Evolutionary conservation across 1,140 invertebrate species (phyloP), one percentile per base, ranked within the genome.

Genomic region (Trichonephila clavipes): DNA sequence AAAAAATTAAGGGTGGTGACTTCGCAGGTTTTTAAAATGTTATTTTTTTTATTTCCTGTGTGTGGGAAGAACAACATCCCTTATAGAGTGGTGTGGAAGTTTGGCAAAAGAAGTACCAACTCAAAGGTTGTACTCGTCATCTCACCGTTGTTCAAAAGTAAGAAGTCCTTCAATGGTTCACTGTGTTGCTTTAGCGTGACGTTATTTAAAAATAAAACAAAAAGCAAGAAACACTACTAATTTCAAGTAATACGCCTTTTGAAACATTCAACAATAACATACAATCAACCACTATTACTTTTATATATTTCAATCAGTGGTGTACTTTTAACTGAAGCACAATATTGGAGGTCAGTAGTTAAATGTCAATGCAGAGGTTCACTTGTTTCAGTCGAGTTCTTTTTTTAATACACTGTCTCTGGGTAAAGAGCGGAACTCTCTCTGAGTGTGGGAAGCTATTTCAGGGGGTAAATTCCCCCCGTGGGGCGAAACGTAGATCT

Each of bases 321-420:
- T 18, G 34, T 40, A 77, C 28, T 34, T 34, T 21, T 34, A 88
- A 88, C 59, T 69, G 40, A 51, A 88, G 34, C 64, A 72, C 64
- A 40, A 28, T 3, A 58, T 91, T 83, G 24, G 90, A 51, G 90
- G 90, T 91, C 90, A 91, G 90, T 91, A 66, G 90, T 91, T 83
- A 72, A 62, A 72, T 88, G 90, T 90, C 61, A 19, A 5, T 16
- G 10, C 81, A 12, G 44, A 51, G 44, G 34, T 91, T 81, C 88
- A 90, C 88, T 40, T 90, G 88, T 81, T 28, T 90, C 69, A 90
- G 77, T 91, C 19, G 89, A 91, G 62, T 66, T 92, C 61, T 69
- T 69, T 92, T 92, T 92, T 92, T 92, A 58, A 92, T 86, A 28
- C 90, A 92, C 90, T 85, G 90, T 92, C 81, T 92, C 81, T 91